Evolutionary conservation across 1,140 invertebrate genomes (phyloP), one percentile per base, ranked within the genome.

Genomic region (Lordiphosa mommai): DNA sequence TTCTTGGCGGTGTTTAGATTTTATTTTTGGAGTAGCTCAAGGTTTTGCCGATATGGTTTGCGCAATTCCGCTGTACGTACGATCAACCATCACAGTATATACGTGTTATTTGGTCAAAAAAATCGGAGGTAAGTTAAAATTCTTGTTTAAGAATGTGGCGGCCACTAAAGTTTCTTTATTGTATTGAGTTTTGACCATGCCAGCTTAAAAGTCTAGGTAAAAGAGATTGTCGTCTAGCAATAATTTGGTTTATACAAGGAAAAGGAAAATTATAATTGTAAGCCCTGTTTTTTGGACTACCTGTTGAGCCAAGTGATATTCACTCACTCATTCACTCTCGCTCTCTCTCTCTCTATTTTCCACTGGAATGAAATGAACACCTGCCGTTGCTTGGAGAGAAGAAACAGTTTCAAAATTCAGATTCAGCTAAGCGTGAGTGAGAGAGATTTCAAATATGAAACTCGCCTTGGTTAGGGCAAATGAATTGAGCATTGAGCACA

Each of bases 21-120:
- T 57, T 43, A 47, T 55, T 66, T 60, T 63, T 63, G 51, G 72
- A 79, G 72, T 79, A 82, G 77, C 77, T 74, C 77, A 82, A 82
- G 77, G 77, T 84, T 80, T 58, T 46, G 57, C 47, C 71, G 71
- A 70, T 57, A 67, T 43, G 76, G 71, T 66, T 80, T 82, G 63
- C 71, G 74, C 76, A 80, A 80, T 64, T 57, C 63, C 58, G 53
- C 69, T 43, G 49, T 30, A 27, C 23, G 23, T n/a, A 29, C 33
- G 14, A 10, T 20, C 51, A 59, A 43, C 34, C 38, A 30, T 43
- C 38, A 59, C 32, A 57, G 50, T 48, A 46, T 37, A 57, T 76
- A 80, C 76, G 76, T 80, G 76, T 70, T 80, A 47, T 82, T 80
- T 82, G 57, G 72, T 46, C 61, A 61, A 65, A 74, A 66, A 56